These are phyloP conservation scores for Nasonia giraulti DNA, from an alignment of 1,140 invertebrate species.

Conservation along the genomic window DNA sequence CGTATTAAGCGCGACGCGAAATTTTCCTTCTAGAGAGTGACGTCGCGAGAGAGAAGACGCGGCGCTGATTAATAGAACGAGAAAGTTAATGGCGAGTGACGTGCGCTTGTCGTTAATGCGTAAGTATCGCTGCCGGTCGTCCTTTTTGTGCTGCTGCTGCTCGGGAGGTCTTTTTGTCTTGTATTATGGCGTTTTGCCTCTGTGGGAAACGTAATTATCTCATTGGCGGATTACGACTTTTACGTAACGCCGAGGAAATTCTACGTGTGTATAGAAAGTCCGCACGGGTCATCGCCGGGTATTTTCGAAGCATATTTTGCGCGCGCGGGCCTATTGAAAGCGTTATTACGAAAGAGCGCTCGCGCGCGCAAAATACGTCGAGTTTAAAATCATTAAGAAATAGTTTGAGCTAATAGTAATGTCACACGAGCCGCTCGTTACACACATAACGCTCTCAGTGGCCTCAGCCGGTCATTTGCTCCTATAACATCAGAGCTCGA, in stretches of 20 bases:
- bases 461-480: neutral
- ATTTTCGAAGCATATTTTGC: neutral
- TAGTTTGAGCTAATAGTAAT: neutral
- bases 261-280: neutral
- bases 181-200: neutral
- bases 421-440: neutral
- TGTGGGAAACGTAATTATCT: neutral
- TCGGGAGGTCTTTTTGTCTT: too few relatives aligned
- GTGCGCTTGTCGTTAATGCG: neutral
- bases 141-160: neutral
- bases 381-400: constrained; percentile 5
- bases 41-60: neutral
- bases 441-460: neutral
- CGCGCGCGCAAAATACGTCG: neutral
- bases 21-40: neutral
- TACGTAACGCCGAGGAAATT: neutral
- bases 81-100: constrained; percentile 42
- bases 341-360: neutral
- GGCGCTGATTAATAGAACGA: constrained; percentile 46
- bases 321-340: too few relatives aligned
- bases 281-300: neutral
- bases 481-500: neutral
- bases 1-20: constrained; percentile 36
- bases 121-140: neutral
- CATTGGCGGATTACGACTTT: neutral